Evolutionary conservation across 1,140 invertebrate genomes (phyloP).

Genomic region (Bombyx mandarina): DNA sequence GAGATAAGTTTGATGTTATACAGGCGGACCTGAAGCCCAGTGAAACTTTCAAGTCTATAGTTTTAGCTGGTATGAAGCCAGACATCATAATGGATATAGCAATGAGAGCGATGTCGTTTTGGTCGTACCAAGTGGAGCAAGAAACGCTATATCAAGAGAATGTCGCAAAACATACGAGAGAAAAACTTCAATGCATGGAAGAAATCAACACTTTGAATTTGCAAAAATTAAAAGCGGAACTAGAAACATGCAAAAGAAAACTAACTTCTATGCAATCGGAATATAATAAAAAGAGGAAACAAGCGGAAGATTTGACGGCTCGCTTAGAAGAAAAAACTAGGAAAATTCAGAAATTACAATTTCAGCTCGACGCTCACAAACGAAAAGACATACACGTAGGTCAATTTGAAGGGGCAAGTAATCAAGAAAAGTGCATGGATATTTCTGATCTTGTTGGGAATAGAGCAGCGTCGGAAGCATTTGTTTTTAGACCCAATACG

Average conservation of each 20-base stretch:
- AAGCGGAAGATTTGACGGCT: constrained; percentile 56
- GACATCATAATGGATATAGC: constrained; percentile 69
- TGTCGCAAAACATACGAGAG: constrained; percentile 55
- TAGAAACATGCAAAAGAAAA: constrained; percentile 61
- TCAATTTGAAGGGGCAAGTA: constrained; percentile 33
- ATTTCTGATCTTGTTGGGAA: constrained; percentile 54
- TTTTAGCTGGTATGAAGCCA: constrained; percentile 66
- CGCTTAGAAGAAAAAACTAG: constrained; percentile 56
- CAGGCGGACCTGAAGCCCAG: constrained; percentile 67
- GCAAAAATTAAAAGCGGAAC: constrained; percentile 61
- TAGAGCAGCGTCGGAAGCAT: constrained; percentile 40
- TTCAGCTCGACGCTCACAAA: constrained; percentile 55
- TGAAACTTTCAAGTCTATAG: constrained; percentile 69
- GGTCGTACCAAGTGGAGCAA: constrained; percentile 70
- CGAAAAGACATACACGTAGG: constrained; percentile 51
- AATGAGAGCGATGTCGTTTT: constrained; percentile 70
- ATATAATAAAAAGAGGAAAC: constrained; percentile 56
- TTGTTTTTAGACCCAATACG: constrained; percentile 52
- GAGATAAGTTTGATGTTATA: constrained; percentile 69
- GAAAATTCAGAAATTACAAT: constrained; percentile 62
- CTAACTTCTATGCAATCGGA: constrained; percentile 54
- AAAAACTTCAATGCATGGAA: constrained; percentile 59
- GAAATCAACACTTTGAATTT: constrained; percentile 57
- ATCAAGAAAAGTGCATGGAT: constrained; percentile 43
- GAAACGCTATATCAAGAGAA: constrained; percentile 64